These are phyloP conservation scores for Siderastrea siderea DNA, from an alignment of 92 coral and sea anemone genomes.

Conservation along the genomic window DNA sequence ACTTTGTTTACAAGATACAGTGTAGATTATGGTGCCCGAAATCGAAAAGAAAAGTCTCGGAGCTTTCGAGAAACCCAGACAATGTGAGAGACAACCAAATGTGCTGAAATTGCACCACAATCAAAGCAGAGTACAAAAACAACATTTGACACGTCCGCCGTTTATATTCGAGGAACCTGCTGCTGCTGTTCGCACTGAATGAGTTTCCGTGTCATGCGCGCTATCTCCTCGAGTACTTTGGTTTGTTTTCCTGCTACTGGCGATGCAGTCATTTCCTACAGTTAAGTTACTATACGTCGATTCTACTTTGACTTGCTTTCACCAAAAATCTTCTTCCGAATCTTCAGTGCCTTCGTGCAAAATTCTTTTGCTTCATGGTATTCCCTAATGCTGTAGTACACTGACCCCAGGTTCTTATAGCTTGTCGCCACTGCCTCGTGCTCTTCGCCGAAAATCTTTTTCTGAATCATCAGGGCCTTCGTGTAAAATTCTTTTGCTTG, in stretches of 20 bases:
- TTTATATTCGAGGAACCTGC: background rate
- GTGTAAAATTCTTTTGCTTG: background rate
- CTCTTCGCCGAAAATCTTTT: background rate
- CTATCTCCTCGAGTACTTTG: background rate
- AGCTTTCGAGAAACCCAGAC: too few species aligned
- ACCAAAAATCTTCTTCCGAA: background rate
- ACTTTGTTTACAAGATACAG: too few species aligned
- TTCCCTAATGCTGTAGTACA: background rate
- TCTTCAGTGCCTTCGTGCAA: background rate
- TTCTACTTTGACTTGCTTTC: background rate
- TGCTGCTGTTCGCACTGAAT: constrained; percentile 1
- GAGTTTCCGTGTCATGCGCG: background rate
- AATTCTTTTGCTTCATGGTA: background rate
- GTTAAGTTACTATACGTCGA: background rate
- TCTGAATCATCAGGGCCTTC: background rate
- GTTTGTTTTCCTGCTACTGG: background rate
- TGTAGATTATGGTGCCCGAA: too few species aligned
- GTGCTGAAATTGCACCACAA: too few species aligned
- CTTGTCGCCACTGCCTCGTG: background rate
- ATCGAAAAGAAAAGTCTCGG: too few species aligned
- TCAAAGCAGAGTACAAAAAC: too few species aligned
- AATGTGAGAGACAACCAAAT: too few species aligned
- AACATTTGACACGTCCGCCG: too few species aligned
- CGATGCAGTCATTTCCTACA: background rate
- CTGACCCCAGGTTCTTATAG: background rate